Base-by-base conservation (phyloP, 2,888 invertebrate genomes). In the Rhingia rostrata region DNA sequence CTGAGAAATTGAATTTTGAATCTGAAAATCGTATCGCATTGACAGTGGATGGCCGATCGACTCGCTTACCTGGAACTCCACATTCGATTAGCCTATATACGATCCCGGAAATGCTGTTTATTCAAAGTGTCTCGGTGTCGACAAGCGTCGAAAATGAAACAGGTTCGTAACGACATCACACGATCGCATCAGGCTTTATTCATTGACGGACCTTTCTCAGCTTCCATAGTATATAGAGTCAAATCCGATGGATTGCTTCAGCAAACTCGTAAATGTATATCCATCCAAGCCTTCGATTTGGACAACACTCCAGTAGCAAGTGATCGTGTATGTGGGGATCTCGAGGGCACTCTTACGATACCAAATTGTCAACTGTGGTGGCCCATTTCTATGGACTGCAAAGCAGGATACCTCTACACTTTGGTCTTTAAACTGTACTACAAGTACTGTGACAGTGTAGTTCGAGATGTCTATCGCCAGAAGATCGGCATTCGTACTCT, bases 1-100 rank as follows among this genome's bases (percentile, higher is more conserved):
- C 75, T 0, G 69, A 75, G 0, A 43, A 51, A 5, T 49, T 81
- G 10, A 1, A 70, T 0, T 81, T 63, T 35, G 69, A 60, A 0
- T 6, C 61, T 3, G 81, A 81, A 10, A 81, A 81, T n/a, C 63
- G 37, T 3, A 69, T 81, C 14, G 70, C 81, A 3, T 12, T 81
- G 0, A 37, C 63, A n/a, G 54, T 73, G 9, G 37, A 61, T 10
- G 47, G 37, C 0, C 22, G 5, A 6, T 39, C 9, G 4, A 9
- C 9, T 14, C 9, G 4, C 0, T 33, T 45, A 4, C 22, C 41
- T 0, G 35, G 39, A 35, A 49, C 70, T 10, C 70, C 75, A 10
- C 60, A 53, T 9, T 77, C 77, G 0, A 47, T 82, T 0, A 72
- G 39, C 33, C 53, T 82, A 0, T 22, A 35, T 0, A 45, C 72